phyloP scores from a whole-genome alignment of 2,797 vertebrate species.

The Pelochelys cantorii region DNA sequence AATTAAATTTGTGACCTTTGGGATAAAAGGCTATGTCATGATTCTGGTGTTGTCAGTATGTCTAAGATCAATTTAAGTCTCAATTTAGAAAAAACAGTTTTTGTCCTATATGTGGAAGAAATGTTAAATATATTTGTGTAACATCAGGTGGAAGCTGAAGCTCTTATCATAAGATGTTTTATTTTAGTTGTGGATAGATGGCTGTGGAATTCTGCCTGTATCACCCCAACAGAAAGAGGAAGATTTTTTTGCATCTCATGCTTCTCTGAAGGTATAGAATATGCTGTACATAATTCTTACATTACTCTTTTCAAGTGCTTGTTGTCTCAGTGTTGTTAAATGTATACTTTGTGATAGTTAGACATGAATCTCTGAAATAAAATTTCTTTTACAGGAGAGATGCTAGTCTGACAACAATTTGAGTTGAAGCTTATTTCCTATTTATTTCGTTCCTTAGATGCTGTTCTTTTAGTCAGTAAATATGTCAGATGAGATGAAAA shows the following conservation, averaged over 20 bases:
- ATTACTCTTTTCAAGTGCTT: neutral
- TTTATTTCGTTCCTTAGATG: neutral
- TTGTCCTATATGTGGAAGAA: rapidly evolving
- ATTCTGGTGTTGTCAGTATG: neutral
- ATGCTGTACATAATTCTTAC: neutral
- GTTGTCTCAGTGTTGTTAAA: neutral
- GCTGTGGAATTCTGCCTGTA: slow-evolving; percentile 69
- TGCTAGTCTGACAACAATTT: neutral
- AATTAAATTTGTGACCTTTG: neutral
- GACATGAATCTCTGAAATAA: slow-evolving; percentile 3
- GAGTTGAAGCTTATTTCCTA: neutral
- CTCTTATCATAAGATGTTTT: neutral
- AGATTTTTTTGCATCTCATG: slow-evolving; percentile 93
- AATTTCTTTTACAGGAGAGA: neutral
- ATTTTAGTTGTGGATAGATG: slow-evolving; percentile 92
- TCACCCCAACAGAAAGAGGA: slow-evolving; percentile 88
- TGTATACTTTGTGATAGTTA: neutral
- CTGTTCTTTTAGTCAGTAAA: neutral
- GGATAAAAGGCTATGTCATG: neutral
- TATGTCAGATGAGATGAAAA: neutral
- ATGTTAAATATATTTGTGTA: neutral
- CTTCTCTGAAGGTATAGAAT: slow-evolving; percentile 74
- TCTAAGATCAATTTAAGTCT: neutral
- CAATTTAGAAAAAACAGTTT: neutral
- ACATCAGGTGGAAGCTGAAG: neutral